Percentiles rank a stretch among this genome's conserved stretches.
Evolutionary conservation across 1,140 invertebrate species (phyloP).

Genomic region (Drosophila setifemur): DNA sequence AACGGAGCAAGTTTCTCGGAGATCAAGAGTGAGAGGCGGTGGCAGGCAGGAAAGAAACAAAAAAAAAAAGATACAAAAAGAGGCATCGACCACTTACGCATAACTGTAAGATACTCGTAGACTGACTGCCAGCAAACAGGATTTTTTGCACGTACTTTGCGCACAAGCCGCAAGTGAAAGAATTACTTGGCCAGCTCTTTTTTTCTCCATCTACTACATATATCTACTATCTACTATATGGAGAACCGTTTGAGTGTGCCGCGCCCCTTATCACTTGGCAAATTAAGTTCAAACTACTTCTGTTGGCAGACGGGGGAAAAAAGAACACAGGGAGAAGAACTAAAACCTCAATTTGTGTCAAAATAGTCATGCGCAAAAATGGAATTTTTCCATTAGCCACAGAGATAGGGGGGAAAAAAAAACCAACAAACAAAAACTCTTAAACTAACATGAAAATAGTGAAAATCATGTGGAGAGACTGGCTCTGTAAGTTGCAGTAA

Average conservation of each 20-base stretch:
- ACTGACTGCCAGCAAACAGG: constrained; percentile 69
- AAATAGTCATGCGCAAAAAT: constrained; percentile 52
- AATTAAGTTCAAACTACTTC: constrained; percentile 60
- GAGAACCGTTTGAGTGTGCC: constrained; percentile 22
- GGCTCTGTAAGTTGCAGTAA: constrained; percentile 18
- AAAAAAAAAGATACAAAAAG: no score
- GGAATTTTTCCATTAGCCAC: constrained; percentile 70
- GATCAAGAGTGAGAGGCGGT: constrained; percentile 11
- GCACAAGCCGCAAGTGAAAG: constrained; percentile 47
- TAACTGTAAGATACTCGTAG: constrained; percentile 80
- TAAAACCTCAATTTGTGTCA: constrained; percentile 73
- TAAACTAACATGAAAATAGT: constrained; percentile 73
- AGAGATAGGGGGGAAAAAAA: constrained; percentile 17
- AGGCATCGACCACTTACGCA: constrained; percentile 66
- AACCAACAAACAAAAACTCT: constrained; percentile 32
- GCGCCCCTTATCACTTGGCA: constrained; percentile 62
- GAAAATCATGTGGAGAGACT: constrained; percentile 75
- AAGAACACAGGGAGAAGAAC: constrained; percentile 50
- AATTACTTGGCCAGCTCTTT: constrained; percentile 11
- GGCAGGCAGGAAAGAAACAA: background rate
- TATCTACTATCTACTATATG: constrained; percentile 1
- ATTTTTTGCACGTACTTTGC: constrained; percentile 49
- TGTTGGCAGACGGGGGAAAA: constrained; percentile 13
- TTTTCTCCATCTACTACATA: background rate
- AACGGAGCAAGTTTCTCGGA: constrained; percentile 61